These are phyloP conservation scores for Tupiocoris notatus DNA, from an alignment of 2,888 invertebrate genomes.

Conservation along the genomic window DNA sequence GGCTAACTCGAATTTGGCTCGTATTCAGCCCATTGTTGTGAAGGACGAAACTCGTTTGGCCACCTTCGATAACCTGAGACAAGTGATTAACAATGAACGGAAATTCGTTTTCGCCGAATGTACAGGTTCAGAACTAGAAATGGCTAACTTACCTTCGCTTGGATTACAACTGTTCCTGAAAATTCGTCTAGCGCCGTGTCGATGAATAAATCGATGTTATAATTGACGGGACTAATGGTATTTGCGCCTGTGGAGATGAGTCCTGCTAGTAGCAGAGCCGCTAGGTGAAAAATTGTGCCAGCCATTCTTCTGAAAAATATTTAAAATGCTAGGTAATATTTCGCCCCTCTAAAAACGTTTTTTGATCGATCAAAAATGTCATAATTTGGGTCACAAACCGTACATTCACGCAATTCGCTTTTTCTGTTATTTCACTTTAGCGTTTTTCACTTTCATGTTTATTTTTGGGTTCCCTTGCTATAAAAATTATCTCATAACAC, in stretches of 20 bases:
- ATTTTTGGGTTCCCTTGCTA: no score
- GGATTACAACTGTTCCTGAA: not conserved
- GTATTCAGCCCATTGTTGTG: slow-evolving; percentile 23
- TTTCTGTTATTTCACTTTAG: no score
- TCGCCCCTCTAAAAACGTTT: no score
- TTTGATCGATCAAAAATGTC: no score
- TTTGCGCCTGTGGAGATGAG: not conserved
- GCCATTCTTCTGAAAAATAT: slow-evolving; percentile 3
- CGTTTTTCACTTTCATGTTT: no score
- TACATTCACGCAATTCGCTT: no score
- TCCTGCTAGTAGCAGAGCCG: slow-evolving; percentile 1
- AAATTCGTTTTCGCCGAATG: not conserved
- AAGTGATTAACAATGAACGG: not conserved
- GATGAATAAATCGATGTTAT: slow-evolving; percentile 1
- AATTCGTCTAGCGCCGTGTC: not conserved
- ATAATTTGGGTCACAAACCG: no score
- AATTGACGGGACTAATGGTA: slow-evolving; percentile 1
- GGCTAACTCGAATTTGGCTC: not conserved
- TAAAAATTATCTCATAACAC: no score
- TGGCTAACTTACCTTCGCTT: slow-evolving; percentile 1
- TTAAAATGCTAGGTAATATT: no score
- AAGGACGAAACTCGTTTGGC: not conserved
- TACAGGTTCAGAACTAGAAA: not conserved
- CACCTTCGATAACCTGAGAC: not conserved
- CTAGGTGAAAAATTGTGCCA: not conserved